These are phyloP conservation scores for Apostichopus japonicus DNA, from an alignment of 35 echinoderm and acorn worm genomes.

Conservation along the genomic window DNA sequence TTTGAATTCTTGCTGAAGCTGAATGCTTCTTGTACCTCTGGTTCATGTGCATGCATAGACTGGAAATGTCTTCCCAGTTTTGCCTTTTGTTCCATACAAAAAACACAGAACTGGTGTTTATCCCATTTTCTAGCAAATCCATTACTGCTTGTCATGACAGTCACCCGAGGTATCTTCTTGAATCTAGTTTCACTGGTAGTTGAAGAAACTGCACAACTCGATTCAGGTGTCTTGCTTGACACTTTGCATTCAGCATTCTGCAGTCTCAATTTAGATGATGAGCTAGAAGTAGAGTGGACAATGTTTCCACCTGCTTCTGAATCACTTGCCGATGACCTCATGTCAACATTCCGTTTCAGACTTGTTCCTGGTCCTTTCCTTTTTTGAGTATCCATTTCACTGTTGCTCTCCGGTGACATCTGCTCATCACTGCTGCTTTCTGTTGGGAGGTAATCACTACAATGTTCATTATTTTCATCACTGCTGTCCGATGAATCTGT, in stretches of 20 bases:
- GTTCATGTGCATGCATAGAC: slow-evolving; percentile 46
- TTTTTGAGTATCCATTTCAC: neutral
- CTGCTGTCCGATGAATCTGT: too few relatives aligned
- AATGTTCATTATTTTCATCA: neutral
- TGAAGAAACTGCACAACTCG: neutral
- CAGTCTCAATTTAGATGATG: neutral
- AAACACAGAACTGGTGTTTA: slow-evolving; percentile 70
- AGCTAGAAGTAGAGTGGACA: neutral
- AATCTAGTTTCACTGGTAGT: neutral
- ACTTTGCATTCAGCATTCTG: neutral
- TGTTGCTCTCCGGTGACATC: neutral
- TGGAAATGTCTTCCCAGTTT: slow-evolving; percentile 70
- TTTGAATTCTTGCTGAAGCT: slow-evolving; percentile 43
- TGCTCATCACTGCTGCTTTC: neutral
- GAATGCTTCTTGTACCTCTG: slow-evolving; percentile 56
- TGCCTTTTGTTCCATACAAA: slow-evolving; percentile 48
- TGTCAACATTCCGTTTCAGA: neutral
- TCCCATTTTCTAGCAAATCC: slow-evolving; percentile 65
- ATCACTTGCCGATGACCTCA: neutral
- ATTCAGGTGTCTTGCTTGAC: neutral
- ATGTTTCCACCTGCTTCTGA: neutral
- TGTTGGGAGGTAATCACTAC: neutral
- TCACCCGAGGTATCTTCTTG: neutral
- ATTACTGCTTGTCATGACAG: neutral
- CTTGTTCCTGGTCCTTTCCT: neutral